Evolutionary conservation across 2,888 invertebrate species (phyloP).

Genomic region (Gymnosoma rotundatum): DNA sequence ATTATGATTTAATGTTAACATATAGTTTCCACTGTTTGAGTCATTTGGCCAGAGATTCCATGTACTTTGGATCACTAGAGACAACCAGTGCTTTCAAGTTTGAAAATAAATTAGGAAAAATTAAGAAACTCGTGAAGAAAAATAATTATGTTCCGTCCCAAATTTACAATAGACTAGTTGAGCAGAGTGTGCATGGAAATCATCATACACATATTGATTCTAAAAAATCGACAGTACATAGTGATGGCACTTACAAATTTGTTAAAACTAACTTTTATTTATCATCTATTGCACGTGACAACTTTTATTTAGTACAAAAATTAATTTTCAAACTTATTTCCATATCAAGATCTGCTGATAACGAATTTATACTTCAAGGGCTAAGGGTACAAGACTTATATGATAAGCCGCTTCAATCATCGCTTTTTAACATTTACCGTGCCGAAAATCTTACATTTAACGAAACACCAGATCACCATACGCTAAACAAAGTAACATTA

Average conservation of each 20-base stretch:
- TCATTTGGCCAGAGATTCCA: conserved; percentile 49
- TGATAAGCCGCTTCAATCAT: conserved; percentile 60
- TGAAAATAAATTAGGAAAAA: conserved; percentile 60
- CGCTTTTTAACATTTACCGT: conserved; percentile 56
- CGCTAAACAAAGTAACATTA: conserved; percentile 46
- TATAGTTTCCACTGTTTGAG: conserved; percentile 56
- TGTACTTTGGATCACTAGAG: conserved; percentile 57
- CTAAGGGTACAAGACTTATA: conserved; percentile 58
- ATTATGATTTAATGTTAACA: conserved; percentile 51
- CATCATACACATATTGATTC: conserved; percentile 55
- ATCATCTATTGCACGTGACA: too few species aligned
- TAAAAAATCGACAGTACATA: conserved; percentile 47
- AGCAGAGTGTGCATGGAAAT: conserved; percentile 59
- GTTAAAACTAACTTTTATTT: too few species aligned
- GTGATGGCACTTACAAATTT: too few species aligned
- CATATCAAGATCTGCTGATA: conserved; percentile 60
- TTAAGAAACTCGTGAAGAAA: conserved; percentile 63
- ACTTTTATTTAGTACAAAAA: too few species aligned
- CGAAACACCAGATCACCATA: too few species aligned
- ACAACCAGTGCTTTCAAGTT: conserved; percentile 64
- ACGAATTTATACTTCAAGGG: conserved; percentile 62
- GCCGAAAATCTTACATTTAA: too few species aligned
- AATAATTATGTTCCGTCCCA: conserved; percentile 49
- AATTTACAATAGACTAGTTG: conserved; percentile 62
- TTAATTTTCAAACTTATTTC: conserved; percentile 56